Base-by-base conservation (phyloP, 1,140 invertebrate genomes). In the Drosophila tristis region DNA sequence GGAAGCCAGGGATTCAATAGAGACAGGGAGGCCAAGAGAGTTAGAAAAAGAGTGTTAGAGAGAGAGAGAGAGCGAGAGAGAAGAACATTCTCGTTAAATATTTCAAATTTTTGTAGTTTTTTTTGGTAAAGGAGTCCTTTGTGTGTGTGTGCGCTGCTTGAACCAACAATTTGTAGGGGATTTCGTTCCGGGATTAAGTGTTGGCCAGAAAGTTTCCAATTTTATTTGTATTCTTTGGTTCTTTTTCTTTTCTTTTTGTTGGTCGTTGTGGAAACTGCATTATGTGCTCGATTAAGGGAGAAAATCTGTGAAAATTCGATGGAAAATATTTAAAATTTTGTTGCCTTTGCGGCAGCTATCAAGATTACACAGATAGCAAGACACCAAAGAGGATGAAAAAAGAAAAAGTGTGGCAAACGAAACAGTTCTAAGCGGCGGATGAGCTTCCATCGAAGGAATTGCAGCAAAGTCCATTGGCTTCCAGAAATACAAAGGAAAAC, bases 141-240 rank as follows among this genome's bases (percentile, higher is more conserved):
- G 58, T 13, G 53, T 26, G 29, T 65, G 63, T 66, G 50, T 62
- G 49, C 3, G 51, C 64, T 47, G 65, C 29, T 49, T 70, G 65
- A 43, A 50, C 67, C 45, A 71, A 71, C 67, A 71, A 71, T 71
- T 71, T 71, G 67, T 70, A 58, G 67, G 65, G 35, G 67, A 70
- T 71, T 71, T 71, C 53, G 44, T 70, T 58, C 53, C 57, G 35
- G 67, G 67, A 71, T 71, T 71, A 71, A 70, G 67, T 70, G 65
- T 70, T 70, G 67, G 67, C 50, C 65, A 70, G 70, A 70, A 71
- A 71, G 65, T 71, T 71, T 71, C 51, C 65, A 71, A 70, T 71
- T 71, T 71, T 50, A 68, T 67, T 44, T 57, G 29, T 68, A 25
- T 58, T 5, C 4, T 13, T 5, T 5, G 20, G 20, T 31, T 16